These are phyloP conservation scores for Glossophaga mutica DNA, from an alignment of 2,797 vertebrate genomes.

Conservation along the genomic window DNA sequence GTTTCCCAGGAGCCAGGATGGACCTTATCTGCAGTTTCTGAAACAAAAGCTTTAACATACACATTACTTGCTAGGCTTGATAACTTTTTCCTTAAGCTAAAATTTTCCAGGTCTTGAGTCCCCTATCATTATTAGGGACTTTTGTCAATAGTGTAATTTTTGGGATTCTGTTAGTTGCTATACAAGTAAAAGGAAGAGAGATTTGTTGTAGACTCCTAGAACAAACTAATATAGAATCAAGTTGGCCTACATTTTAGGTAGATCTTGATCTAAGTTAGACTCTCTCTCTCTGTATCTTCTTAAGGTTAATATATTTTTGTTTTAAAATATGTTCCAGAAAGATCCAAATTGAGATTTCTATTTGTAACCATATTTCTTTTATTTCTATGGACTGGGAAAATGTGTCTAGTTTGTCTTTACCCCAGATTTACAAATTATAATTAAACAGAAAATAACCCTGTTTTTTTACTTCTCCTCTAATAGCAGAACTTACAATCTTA, in stretches of 20 bases:
- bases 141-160: background rate
- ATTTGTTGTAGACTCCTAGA: background rate
- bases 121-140: background rate
- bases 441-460: background rate
- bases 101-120: too few relatives aligned
- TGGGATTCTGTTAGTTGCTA: background rate
- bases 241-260: background rate
- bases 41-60: too few relatives aligned
- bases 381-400: background rate
- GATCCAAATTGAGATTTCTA: background rate
- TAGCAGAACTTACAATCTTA: conserved; percentile 23
- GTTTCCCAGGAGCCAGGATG: too few relatives aligned
- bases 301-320: conserved; percentile 16
- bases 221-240: background rate
- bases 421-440: background rate
- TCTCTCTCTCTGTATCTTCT: background rate
- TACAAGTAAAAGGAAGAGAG: background rate
- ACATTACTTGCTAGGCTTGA: too few relatives aligned
- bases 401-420: background rate
- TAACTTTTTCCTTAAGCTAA: too few relatives aligned
- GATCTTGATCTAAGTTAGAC: background rate
- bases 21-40: too few relatives aligned
- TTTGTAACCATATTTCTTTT: background rate
- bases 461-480: background rate
- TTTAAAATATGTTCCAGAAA: background rate